These are phyloP conservation scores for Drosophila neoperkinsi DNA, from an alignment of 2,888 invertebrate genomes.

Conservation along the genomic window DNA sequence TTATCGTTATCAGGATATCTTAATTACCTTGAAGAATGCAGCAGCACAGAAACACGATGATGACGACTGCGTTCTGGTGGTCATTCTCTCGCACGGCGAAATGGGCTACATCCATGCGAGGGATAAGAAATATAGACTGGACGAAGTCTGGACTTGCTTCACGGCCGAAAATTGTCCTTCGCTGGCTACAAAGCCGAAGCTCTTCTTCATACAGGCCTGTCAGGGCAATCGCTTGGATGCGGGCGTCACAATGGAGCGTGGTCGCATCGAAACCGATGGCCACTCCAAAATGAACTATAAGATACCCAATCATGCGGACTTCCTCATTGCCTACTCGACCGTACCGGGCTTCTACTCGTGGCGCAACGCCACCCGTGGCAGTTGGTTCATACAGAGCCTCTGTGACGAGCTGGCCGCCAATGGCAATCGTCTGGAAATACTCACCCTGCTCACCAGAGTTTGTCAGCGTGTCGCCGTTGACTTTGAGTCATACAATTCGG, in stretches of 20 bases:
- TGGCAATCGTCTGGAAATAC: conserved; percentile 91
- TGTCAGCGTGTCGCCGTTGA: conserved; percentile 94
- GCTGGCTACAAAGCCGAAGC: conserved; percentile 92
- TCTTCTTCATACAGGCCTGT: conserved; percentile 94
- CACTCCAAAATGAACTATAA: conserved; percentile 88
- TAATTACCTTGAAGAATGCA: conserved; percentile 88
- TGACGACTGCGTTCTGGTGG: conserved; percentile 92
- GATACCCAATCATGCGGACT: conserved; percentile 97
- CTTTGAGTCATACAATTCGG: conserved; percentile 95
- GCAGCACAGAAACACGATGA: conserved; percentile 92
- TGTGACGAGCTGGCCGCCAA: conserved; percentile 91
- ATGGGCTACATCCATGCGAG: conserved; percentile 93
- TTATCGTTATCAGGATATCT: conserved; percentile 89
- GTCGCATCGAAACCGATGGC: conserved; percentile 90
- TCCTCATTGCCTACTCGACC: conserved; percentile 96
- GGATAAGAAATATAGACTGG: conserved; percentile 93
- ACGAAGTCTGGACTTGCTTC: conserved; percentile 91
- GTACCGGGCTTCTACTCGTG: conserved; percentile 97
- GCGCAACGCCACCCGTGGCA: conserved; percentile 96
- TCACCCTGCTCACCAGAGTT: conserved; percentile 94
- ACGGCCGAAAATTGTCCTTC: conserved; percentile 93
- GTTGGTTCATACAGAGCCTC: conserved; percentile 98
- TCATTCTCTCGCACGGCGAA: conserved; percentile 96
- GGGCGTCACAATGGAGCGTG: conserved; percentile 88
- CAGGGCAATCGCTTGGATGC: conserved; percentile 94